Evolutionary conservation across 1,140 invertebrate genomes (phyloP).

Genomic region (Drosophila serrata): DNA sequence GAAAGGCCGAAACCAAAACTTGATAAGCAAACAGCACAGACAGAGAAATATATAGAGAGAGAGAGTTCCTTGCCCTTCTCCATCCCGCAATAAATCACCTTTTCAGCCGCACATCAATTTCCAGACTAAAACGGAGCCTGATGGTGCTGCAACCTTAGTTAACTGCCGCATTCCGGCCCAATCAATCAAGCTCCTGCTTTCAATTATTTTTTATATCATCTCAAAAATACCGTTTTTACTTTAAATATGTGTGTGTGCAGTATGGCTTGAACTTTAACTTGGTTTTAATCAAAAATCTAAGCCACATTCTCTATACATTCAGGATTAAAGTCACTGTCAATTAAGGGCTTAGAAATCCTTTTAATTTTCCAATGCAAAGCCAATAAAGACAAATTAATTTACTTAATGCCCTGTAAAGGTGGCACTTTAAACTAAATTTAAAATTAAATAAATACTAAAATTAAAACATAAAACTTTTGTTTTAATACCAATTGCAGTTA

Average conservation of each 20-base stretch:
- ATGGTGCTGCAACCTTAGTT: conserved; percentile 24
- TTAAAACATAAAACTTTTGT: neutral
- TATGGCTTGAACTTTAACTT: conserved; percentile 5
- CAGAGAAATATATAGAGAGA: conserved; percentile 19
- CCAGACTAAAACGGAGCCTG: neutral
- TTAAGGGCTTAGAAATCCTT: conserved; percentile 2
- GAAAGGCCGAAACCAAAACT: conserved; percentile 26
- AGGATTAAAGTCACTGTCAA: conserved; percentile 2
- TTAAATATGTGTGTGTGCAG: neutral
- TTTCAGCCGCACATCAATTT: conserved; percentile 52
- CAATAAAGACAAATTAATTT: neutral
- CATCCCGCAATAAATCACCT: conserved; percentile 51
- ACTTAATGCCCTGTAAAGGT: neutral
- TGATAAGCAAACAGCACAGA: conserved; percentile 39
- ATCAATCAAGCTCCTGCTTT: conserved; percentile 42
- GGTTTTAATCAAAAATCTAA: neutral
- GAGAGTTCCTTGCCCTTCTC: neutral
- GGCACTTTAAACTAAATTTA: neutral
- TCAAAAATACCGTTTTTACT: conserved; percentile 9
- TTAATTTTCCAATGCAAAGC: neutral
- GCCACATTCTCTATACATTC: neutral
- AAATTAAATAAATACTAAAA: neutral
- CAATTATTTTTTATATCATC: conserved; percentile 26
- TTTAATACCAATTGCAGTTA: neutral
- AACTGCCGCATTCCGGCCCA: conserved; percentile 27